These are phyloP conservation scores for Eledona agricola DNA, from an alignment of 2,888 invertebrate species.

Conservation along the genomic window DNA sequence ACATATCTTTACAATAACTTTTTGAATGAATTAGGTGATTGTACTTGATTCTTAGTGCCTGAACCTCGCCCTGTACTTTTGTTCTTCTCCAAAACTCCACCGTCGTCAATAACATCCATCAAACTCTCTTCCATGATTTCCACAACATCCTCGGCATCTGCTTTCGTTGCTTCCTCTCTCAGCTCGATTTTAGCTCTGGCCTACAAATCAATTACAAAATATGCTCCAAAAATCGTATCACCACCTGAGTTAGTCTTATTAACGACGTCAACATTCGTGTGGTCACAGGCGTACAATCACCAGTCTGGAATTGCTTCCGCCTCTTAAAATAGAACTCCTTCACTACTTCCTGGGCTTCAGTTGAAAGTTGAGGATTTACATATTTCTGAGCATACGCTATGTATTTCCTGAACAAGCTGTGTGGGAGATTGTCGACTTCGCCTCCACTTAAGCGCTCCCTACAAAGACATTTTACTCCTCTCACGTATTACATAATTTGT, in stretches of 20 bases:
- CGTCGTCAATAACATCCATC: constrained; percentile 78
- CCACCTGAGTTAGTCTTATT: constrained; percentile 80
- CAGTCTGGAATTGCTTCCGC: constrained; percentile 71
- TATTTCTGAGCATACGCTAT: constrained; percentile 91
- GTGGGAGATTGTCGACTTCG: constrained; percentile 76
- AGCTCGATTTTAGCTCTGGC: constrained; percentile 90
- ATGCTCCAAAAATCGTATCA: constrained; percentile 9
- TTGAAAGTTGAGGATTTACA: constrained; percentile 80
- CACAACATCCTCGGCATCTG: constrained; percentile 87
- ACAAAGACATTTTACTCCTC: constrained; percentile 48
- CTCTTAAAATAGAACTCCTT: constrained; percentile 85
- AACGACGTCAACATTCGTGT: constrained; percentile 89
- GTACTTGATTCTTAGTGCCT: constrained; percentile 73
- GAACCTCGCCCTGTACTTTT: constrained; percentile 79
- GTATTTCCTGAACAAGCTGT: constrained; percentile 84
- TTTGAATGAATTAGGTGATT: constrained; percentile 25
- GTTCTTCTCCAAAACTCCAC: constrained; percentile 72
- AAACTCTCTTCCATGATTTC: constrained; percentile 85
- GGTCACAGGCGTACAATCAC: constrained; percentile 82
- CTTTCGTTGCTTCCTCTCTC: constrained; percentile 77
- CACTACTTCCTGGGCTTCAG: constrained; percentile 75
- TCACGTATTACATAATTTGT: background rate
- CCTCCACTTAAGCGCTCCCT: constrained; percentile 72
- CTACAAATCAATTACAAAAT: constrained; percentile 58
- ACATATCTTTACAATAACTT: too few species aligned